A percentile compares a stretch with the other conserved stretches of the same genome.
Conservation (phyloP, 1,140 invertebrate species). For the Pachypsylla venusta region DNA sequence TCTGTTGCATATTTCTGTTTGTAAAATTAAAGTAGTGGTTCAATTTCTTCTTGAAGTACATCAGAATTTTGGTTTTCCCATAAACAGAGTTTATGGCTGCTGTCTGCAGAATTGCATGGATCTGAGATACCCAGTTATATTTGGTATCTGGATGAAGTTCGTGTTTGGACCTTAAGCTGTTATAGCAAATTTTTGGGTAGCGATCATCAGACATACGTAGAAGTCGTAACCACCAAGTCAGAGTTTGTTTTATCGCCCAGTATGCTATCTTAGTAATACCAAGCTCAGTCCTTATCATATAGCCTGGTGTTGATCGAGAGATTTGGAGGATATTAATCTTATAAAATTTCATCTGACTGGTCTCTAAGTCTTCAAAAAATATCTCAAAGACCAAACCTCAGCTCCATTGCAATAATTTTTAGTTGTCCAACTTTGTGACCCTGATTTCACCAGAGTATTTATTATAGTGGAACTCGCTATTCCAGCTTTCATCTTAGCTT, state of each 20-base stretch:
- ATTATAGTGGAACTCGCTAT: conserved; percentile 6
- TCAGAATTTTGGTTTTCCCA: conserved; percentile 13
- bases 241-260: no score
- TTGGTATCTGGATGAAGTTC: neutral
- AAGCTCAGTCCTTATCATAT: no score
- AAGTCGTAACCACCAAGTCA: no score
- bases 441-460: conserved; percentile 9
- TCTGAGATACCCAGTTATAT: conserved; percentile 17
- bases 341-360: no score
- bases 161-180: conserved; percentile 6
- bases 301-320: no score
- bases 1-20: neutral
- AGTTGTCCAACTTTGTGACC: neutral
- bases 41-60: neutral
- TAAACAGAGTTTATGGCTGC: neutral
- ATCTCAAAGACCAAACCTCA: no score
- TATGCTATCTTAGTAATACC: no score
- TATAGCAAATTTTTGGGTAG: conserved; percentile 16
- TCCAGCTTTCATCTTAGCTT: conserved; percentile 14
- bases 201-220: no score
- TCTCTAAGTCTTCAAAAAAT: no score
- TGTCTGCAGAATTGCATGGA: conserved; percentile 4
- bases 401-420: neutral
- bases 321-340: no score
- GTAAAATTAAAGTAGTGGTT: neutral